Base-by-base conservation (phyloP, 2,888 invertebrate species). In the Leucophora obtusa region DNA sequence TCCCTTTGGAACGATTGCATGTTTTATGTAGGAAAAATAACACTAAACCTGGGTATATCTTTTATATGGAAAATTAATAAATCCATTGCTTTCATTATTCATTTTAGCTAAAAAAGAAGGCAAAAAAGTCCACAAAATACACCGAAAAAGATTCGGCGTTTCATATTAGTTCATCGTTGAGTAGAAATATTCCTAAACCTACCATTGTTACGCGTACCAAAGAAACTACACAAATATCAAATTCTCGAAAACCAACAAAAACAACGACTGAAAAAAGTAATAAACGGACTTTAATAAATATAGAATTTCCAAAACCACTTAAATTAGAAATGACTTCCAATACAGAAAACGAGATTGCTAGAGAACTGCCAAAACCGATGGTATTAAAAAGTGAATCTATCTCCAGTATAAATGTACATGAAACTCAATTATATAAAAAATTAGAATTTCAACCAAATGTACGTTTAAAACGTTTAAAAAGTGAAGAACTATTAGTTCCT, bases 381-480 rank as follows among this genome's bases (percentile, higher is more conserved):
- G 38, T 18, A 28, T 38, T 77, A 15, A 81, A 81, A 73, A 24
- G 2, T 5, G 77, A 81, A 54, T 43, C n/a, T 28, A 7, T 7
- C 28, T 1, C 43, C 1, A 9, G 15, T 9, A 15, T 15, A 70
- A 53, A 51, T 56, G n/a, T 47, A 3, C 70, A 56, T 28, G 66
- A 66, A 33, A 60, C 10, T 1, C 24, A 58, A 15, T 24, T 5
- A 6, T 70, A 70, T 65, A 10, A 35, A 4, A 70, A 35, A 9
- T 43, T 54, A 21, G 14, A 53, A 58, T 70, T 69, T 69, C 82
- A 82, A 33, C 82, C 82, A 0, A 43, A 2, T 18, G 71, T 83
- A 35, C 71, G 74, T 17, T 51, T 83, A 8, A 79, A 83, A 47
- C 82, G 82, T 51, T 62, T 82, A 24, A 73, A 77, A 24, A 63